A percentile compares a stretch with the other conserved stretches of the same genome.
These are phyloP conservation scores for Metopia argyrocephala DNA, from an alignment of 2,888 invertebrate genomes.

Conservation along the genomic window DNA sequence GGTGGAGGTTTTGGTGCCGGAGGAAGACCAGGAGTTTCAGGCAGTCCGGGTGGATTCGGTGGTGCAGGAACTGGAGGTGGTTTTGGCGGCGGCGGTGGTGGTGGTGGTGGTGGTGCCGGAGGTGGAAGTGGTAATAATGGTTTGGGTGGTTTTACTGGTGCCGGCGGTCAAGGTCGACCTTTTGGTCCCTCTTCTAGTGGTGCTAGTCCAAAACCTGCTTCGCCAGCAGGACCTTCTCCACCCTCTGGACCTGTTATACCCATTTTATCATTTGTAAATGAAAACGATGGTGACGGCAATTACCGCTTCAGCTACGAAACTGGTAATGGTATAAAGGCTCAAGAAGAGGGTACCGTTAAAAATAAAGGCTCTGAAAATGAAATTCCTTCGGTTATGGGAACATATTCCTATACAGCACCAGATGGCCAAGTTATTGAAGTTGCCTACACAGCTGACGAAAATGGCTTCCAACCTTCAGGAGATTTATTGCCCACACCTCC, in stretches of 20 bases:
- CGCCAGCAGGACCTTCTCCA: slow-evolving; percentile 69
- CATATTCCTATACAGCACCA: slow-evolving; percentile 83
- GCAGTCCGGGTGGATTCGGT: slow-evolving; percentile 74
- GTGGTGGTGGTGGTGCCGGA: slow-evolving; percentile 70
- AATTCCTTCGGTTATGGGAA: slow-evolving; percentile 81
- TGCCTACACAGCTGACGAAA: slow-evolving; percentile 84
- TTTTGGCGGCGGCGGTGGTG: slow-evolving; percentile 72
- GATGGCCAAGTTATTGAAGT: slow-evolving; percentile 82
- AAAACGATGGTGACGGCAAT: slow-evolving; percentile 81
- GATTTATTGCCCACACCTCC: slow-evolving; percentile 83
- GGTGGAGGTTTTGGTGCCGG: slow-evolving; percentile 72
- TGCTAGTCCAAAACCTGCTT: slow-evolving; percentile 69
- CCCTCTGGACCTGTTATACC: slow-evolving; percentile 79
- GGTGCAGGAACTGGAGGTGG: slow-evolving; percentile 71
- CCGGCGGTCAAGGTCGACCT: slow-evolving; percentile 72
- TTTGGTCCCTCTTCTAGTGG: slow-evolving; percentile 72
- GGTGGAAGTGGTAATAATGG: slow-evolving; percentile 74
- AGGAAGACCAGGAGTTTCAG: slow-evolving; percentile 71
- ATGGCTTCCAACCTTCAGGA: slow-evolving; percentile 82
- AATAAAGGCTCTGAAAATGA: slow-evolving; percentile 81
- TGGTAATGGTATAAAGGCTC: slow-evolving; percentile 82
- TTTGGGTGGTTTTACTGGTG: slow-evolving; percentile 75
- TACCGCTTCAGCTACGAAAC: slow-evolving; percentile 83
- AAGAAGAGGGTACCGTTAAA: slow-evolving; percentile 82
- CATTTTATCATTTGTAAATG: slow-evolving; percentile 81